These are phyloP conservation scores for Melanotaenia boesemani DNA, from an alignment of 2,797 vertebrate species.

Conservation along the genomic window DNA sequence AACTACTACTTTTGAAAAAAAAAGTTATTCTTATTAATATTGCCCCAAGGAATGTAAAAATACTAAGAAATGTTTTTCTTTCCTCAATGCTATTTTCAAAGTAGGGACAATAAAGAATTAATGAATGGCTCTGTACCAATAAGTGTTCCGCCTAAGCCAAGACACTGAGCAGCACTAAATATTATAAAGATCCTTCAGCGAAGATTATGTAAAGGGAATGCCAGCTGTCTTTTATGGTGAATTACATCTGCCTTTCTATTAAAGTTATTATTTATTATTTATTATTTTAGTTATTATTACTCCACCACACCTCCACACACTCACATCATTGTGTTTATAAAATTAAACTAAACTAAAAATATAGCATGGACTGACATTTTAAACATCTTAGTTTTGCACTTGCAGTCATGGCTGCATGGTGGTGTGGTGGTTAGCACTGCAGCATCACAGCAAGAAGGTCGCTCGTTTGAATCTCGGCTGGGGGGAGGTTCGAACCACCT, in stretches of 20 bases:
- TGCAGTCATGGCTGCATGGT: not conserved
- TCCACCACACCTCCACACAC: too few relatives aligned
- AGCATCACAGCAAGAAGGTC: too few relatives aligned
- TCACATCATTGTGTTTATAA: not conserved
- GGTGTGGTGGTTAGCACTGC: too few relatives aligned
- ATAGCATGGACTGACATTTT: not conserved
- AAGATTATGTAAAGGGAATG: not conserved
- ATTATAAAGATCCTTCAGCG: too few relatives aligned
- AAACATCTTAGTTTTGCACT: not conserved
- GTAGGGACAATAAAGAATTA: not conserved
- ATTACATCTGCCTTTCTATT: not conserved
- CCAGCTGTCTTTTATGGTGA: not conserved
- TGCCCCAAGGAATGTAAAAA: not conserved
- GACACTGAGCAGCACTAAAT: not conserved
- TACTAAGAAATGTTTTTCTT: not conserved
- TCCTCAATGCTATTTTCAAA: not conserved
- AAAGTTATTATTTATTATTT: not conserved
- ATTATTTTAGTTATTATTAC: not conserved
- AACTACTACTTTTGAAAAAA: too few relatives aligned
- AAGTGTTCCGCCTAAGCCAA: not conserved
- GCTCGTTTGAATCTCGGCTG: too few relatives aligned
- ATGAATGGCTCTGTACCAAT: not conserved
- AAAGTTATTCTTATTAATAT: not conserved
- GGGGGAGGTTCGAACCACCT: too few relatives aligned
- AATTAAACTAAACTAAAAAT: slow-evolving; percentile 3